Percentiles rank a stretch among this genome's conserved stretches.
Evolutionary conservation across 2,888 invertebrate species (phyloP).

Genomic region (Labia minor): DNA sequence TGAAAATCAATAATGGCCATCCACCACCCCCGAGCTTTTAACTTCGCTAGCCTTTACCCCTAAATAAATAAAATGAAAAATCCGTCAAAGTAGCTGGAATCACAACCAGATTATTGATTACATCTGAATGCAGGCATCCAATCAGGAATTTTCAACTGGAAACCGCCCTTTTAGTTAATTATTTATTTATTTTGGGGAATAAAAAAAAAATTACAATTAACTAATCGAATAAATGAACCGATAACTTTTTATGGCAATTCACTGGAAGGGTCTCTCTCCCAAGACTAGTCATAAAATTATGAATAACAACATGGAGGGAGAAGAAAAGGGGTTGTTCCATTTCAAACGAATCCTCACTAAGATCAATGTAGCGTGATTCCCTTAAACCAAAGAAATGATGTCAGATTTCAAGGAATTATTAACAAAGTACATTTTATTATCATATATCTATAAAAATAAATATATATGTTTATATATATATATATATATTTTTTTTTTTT

Average conservation of each 20-base stretch:
- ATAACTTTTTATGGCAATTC: not conserved
- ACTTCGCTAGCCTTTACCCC: not conserved
- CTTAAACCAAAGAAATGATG: not conserved
- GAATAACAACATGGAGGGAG: not conserved
- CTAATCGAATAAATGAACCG: not conserved
- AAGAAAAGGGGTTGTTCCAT: not conserved
- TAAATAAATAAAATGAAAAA: conserved; percentile 1
- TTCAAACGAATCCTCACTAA: not conserved
- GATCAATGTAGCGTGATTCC: conserved; percentile 13
- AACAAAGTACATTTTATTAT: not conserved
- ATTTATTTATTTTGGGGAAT: not conserved
- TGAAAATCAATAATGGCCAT: not conserved
- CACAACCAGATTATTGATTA: not conserved
- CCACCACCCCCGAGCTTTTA: not conserved
- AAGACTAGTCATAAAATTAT: conserved; percentile 1
- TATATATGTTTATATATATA: too few relatives aligned
- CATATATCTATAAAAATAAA: too few relatives aligned
- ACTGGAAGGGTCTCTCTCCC: not conserved
- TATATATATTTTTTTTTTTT: too few relatives aligned
- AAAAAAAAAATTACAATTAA: too few relatives aligned
- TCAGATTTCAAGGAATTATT: not conserved
- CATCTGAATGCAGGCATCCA: not conserved
- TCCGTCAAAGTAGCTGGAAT: not conserved
- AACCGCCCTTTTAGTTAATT: not conserved
- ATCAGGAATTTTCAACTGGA: not conserved